Evolutionary conservation across 1,140 invertebrate species (phyloP).

Genomic region (Drosophila baimaii): DNA sequence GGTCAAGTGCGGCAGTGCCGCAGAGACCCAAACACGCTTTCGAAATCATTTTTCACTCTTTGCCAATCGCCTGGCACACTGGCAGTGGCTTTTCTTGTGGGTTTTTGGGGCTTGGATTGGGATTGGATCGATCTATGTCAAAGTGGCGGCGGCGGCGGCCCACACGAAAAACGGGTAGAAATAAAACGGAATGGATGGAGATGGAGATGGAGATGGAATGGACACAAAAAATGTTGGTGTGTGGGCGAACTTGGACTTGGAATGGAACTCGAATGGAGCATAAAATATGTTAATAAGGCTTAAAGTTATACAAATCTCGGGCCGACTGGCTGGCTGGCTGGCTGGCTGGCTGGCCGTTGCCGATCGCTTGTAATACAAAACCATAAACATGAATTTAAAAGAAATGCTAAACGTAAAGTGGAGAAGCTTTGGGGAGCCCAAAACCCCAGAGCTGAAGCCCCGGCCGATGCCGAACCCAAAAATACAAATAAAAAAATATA

Average conservation of each 20-base stretch:
- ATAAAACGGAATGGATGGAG: conserved; percentile 27
- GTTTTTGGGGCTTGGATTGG: conserved; percentile 12
- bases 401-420: conserved; percentile 53
- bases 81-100: conserved; percentile 30
- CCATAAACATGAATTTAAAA: conserved; percentile 60
- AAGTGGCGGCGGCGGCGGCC: conserved; percentile 29
- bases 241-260: conserved; percentile 59
- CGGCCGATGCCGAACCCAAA: conserved; percentile 12
- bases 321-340: conserved; percentile 12
- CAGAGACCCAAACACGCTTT: conserved; percentile 19
- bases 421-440: conserved; percentile 34
- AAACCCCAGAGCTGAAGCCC: conserved; percentile 3
- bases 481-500: conserved; percentile 6
- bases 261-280: conserved; percentile 56
- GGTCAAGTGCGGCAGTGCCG: conserved; percentile 15
- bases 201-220: conserved; percentile 31
- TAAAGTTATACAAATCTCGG: conserved; percentile 72
- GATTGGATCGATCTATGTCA: conserved; percentile 57
- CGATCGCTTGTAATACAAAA: conserved; percentile 65
- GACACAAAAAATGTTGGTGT: conserved; percentile 45
- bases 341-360: conserved; percentile 9
- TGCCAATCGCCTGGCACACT: conserved; percentile 31
- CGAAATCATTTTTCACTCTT: conserved; percentile 47
- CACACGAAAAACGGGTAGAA: conserved; percentile 37
- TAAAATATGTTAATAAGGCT: conserved; percentile 83